phyloP scores from a whole-genome alignment of 2,797 vertebrate genomes.

The Ptychadena robeensis region DNA sequence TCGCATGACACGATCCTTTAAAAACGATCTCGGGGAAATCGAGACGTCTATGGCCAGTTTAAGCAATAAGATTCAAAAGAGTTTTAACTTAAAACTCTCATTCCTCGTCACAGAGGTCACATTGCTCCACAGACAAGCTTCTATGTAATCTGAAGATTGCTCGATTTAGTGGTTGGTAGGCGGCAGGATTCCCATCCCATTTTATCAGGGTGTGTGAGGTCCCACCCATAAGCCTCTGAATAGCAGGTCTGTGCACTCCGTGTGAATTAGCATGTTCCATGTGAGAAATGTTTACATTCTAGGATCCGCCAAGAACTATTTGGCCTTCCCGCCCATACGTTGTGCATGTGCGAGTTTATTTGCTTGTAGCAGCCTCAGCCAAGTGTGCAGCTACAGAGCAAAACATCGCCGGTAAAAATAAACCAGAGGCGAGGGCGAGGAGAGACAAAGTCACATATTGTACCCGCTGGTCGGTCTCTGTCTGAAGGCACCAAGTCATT shows the following conservation, averaged over 20 bases:
- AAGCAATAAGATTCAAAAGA: no score
- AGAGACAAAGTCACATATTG: no score
- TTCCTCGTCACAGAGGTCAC: no score
- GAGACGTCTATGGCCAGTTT: no score
- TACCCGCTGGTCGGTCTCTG: neutral
- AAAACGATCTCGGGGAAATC: no score
- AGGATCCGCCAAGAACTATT: neutral
- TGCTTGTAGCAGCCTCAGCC: conserved; percentile 4
- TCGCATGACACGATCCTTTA: no score
- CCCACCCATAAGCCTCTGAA: conserved; percentile 30
- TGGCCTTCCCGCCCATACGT: neutral
- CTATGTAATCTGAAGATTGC: neutral
- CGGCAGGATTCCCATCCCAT: conserved; percentile 17
- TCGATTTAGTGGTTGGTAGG: neutral
- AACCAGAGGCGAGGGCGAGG: neutral
- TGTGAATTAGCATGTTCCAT: neutral
- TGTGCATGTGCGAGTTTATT: neutral
- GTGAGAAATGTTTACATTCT: neutral
- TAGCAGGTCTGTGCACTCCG: conserved; percentile 40
- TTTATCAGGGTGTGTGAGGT: conserved; percentile 29
- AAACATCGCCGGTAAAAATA: conserved; percentile 21
- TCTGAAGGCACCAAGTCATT: neutral
- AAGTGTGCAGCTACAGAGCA: neutral
- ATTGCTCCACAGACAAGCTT: neutral
- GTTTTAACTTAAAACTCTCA: no score